Percentiles rank a stretch among this genome's conserved stretches.
phyloP scores from a whole-genome alignment of 2,888 invertebrate species.

The Synergus umbraculus region DNA sequence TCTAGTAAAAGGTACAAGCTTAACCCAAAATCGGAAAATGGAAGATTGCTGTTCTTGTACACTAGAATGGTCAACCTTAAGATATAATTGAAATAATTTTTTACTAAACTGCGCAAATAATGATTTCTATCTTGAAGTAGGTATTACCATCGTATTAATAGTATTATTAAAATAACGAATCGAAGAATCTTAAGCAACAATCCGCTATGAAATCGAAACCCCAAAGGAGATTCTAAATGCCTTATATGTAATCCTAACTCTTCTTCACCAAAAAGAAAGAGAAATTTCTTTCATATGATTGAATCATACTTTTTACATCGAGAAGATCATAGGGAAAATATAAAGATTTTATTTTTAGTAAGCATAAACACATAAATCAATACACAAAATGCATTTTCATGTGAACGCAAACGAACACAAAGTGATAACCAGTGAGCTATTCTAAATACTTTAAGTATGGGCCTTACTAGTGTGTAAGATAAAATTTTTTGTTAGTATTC shows the following conservation, averaged over 20 bases:
- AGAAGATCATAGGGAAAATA: constrained; percentile 50
- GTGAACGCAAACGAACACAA: constrained; percentile 30
- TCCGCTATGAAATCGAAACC: constrained; percentile 11
- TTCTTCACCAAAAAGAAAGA: not conserved
- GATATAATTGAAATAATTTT: constrained; percentile 40
- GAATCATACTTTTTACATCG: not conserved
- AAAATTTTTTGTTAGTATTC: constrained; percentile 52
- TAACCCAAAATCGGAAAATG: constrained; percentile 65
- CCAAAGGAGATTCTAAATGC: not conserved
- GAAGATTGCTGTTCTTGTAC: constrained; percentile 72
- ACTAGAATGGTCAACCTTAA: constrained; percentile 69
- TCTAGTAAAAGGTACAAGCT: constrained; percentile 67
- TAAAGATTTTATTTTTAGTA: constrained; percentile 54
- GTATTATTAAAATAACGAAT: constrained; percentile 29
- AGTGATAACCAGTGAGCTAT: constrained; percentile 66
- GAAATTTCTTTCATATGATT: not conserved
- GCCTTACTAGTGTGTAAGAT: constrained; percentile 72
- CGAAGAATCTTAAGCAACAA: not conserved
- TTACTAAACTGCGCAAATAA: not conserved
- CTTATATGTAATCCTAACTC: not conserved
- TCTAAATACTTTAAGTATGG: constrained; percentile 66
- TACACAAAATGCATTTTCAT: constrained; percentile 11
- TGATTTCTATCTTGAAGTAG: not conserved
- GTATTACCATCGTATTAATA: not conserved
- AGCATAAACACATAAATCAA: not conserved